Base-by-base conservation (phyloP, 1,140 invertebrate genomes). In the Copidosoma floridanum region DNA sequence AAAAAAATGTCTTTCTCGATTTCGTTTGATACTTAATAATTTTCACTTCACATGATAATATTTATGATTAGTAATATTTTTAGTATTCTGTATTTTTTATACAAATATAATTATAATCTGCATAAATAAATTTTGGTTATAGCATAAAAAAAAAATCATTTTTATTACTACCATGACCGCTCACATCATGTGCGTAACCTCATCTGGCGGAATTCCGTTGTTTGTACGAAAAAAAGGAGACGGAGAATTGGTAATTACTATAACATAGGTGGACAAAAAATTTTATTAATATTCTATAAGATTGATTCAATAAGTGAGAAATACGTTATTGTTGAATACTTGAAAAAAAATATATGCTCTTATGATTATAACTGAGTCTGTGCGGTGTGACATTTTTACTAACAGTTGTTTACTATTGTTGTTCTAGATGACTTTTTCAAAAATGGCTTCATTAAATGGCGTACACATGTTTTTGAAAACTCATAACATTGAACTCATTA, bases 401-500 rank as follows among this genome's bases (percentile, higher is more conserved):
- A n/a, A n/a, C n/a, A 38, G 26, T 1, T 53, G 40, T 11, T 32
- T 62, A 26, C 24, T 29, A n/a, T n/a, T n/a, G n/a, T n/a, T n/a
- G 50, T 84, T 83, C 21, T 68, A 92, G 89, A 78, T 92, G 59
- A 86, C 89, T 6, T 92, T 91, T 76, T 88, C 89, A 21, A 84
- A 88, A 48, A 84, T 91, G 57, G 90, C 89, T n/a, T 89, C 89
- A 2, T 69, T 93, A 20, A 92, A 92, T 82, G 90, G 89, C 6
- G 86, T 92, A n/a, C 89, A 92, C 64, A 89, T 93, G 85, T 93
- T 91, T 79, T 84, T 89, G 1, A 89, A 88, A 70, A 86, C 86
- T 3, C 86, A 90, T 54, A 83, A 85, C 37, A 82, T 89, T 37
- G 79, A 84, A 65, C 71, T 93, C 6, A 71, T 87, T 32, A 83